Evolutionary conservation across 2,797 vertebrate species (phyloP).

Genomic region (Phoebastria nigripes): DNA sequence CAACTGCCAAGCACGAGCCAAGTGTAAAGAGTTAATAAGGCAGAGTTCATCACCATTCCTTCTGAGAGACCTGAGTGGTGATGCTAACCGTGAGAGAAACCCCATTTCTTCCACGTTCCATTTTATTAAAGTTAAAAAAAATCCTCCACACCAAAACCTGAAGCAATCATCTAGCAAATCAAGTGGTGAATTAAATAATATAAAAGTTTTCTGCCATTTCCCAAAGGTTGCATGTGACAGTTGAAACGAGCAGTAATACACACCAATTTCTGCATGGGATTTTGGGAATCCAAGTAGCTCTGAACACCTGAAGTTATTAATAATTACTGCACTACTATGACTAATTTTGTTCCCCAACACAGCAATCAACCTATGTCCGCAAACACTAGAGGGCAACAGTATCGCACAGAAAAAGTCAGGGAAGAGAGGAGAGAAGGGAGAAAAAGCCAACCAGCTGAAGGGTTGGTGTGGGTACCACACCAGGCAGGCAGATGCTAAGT

Average conservation of each 20-base stretch:
- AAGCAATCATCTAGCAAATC: background rate
- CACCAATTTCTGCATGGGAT: background rate
- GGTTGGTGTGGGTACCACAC: background rate
- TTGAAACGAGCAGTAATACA: background rate
- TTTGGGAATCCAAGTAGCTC: background rate
- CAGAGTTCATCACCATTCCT: background rate
- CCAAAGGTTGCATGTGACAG: rapidly evolving
- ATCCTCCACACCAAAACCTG: background rate
- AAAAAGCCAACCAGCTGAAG: background rate
- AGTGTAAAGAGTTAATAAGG: background rate
- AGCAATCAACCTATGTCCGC: background rate
- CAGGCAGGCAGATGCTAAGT: constrained; percentile 11
- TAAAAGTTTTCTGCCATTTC: background rate
- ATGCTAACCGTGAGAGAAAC: background rate
- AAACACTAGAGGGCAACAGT: constrained; percentile 75
- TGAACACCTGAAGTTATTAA: background rate
- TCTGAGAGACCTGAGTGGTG: background rate
- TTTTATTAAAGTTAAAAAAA: background rate
- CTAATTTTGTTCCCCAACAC: background rate
- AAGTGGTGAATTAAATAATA: rapidly evolving
- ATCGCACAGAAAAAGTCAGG: background rate
- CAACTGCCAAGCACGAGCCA: background rate
- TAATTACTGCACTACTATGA: background rate
- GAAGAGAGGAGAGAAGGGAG: background rate
- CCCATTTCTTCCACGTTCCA: background rate